A percentile compares a stretch with the other conserved stretches of the same genome.
Conservation (phyloP, 2,888 invertebrate species). For the Nineta flava region DNA sequence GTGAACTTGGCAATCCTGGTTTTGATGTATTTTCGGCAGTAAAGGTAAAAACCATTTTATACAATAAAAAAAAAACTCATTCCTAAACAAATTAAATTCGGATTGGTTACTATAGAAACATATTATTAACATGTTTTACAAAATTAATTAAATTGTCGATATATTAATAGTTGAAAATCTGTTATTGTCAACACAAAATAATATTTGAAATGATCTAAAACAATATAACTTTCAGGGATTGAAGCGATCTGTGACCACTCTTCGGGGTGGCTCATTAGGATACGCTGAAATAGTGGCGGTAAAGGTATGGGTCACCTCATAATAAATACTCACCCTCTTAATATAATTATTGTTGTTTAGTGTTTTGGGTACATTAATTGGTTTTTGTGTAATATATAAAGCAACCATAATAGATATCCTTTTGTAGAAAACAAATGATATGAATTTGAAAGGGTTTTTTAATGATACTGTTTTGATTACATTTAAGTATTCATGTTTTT, state of each 20-base stretch:
- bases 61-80: neutral
- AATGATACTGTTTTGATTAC: no score
- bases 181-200: neutral
- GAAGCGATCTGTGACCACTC: conserved; percentile 85
- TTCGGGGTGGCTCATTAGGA: conserved; percentile 72
- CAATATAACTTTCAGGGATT: conserved; percentile 52
- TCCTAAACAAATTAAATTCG: neutral
- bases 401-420: no score
- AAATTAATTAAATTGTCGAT: neutral
- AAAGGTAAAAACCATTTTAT: conserved; percentile 47
- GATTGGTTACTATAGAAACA: no score
- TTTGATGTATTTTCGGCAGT: conserved; percentile 85
- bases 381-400: no score
- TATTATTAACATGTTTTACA: neutral
- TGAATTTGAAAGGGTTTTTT: no score
- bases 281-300: conserved; percentile 94
- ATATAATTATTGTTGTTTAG: no score
- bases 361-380: no score
- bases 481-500: no score
- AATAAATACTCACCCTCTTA: neutral
- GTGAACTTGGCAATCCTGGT: conserved; percentile 74
- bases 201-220: neutral
- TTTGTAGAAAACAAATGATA: no score
- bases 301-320: conserved; percentile 54
- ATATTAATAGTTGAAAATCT: neutral